Evolutionary conservation across 2,113 vertebrate genomes (phyloP).

Genomic region (Dermatemys mawii): DNA sequence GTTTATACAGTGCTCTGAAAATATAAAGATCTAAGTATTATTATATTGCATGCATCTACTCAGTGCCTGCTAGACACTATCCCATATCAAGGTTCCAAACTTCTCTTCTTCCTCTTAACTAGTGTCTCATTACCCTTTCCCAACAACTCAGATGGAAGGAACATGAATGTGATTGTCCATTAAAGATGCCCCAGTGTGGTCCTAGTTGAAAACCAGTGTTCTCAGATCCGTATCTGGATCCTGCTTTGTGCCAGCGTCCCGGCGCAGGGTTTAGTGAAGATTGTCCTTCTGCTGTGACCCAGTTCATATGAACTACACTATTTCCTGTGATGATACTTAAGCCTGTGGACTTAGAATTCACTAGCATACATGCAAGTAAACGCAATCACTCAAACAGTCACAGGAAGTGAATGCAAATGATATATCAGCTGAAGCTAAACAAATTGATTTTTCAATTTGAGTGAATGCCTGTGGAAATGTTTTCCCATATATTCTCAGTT

Average conservation of each 20-base stretch:
- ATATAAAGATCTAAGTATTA: not conserved
- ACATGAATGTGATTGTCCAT: not conserved
- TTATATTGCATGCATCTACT: not conserved
- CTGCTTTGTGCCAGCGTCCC: not conserved
- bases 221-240: not conserved
- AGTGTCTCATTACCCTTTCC: not conserved
- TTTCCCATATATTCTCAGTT: not conserved
- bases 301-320: not conserved
- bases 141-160: not conserved
- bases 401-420: not conserved
- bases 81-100: not conserved
- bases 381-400: not conserved
- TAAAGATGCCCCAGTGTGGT: not conserved
- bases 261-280: not conserved
- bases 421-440: not conserved
- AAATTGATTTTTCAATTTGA: not conserved
- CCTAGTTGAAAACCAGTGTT: not conserved
- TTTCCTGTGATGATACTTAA: not conserved
- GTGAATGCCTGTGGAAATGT: not conserved
- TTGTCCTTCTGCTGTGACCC: not conserved
- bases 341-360: not conserved
- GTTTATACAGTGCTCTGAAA: not conserved
- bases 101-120: not conserved
- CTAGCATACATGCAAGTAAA: not conserved
- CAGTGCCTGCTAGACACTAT: accelerated